phyloP scores from a whole-genome alignment of 2,888 invertebrate species.

The Lacanobia wlatinum region DNA sequence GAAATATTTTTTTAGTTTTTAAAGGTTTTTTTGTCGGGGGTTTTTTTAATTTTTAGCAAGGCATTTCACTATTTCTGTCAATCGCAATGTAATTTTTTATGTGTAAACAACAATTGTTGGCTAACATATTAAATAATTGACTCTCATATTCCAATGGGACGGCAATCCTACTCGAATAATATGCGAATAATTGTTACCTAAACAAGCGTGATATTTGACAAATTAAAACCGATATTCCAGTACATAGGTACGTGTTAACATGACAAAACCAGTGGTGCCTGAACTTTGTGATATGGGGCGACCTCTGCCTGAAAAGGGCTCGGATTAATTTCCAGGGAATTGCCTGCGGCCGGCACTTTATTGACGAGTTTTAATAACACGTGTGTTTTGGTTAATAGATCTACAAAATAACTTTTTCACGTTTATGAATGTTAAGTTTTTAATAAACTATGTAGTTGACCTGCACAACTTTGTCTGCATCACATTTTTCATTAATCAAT shows the following conservation, averaged over 20 bases:
- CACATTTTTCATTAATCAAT: no score
- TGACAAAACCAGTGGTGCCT: slow-evolving; percentile 42
- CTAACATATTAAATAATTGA: no score
- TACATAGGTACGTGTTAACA: slow-evolving; percentile 7
- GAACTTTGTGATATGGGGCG: slow-evolving; percentile 61
- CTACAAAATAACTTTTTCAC: not conserved
- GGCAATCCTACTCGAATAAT: no score
- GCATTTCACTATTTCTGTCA: no score
- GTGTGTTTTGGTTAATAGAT: slow-evolving; percentile 16
- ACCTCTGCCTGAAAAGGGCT: slow-evolving; percentile 42
- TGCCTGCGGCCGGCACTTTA: slow-evolving; percentile 21
- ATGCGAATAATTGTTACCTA: not conserved
- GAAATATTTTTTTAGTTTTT: no score
- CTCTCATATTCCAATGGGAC: no score
- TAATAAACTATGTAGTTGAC: no score
- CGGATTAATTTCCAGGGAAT: slow-evolving; percentile 46
- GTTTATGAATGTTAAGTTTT: not conserved
- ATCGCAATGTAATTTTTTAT: no score
- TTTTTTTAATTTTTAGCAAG: no score
- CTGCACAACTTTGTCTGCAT: no score
- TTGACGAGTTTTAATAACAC: slow-evolving; percentile 43
- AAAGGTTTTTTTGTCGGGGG: no score
- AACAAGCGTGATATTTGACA: not conserved
- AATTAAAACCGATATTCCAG: not conserved
- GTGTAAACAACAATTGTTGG: no score